Percentiles rank a stretch among this genome's conserved stretches.
These are phyloP conservation scores for Pristionchus fissidentatus DNA, from an alignment of 2,888 invertebrate species.

Conservation along the genomic window DNA sequence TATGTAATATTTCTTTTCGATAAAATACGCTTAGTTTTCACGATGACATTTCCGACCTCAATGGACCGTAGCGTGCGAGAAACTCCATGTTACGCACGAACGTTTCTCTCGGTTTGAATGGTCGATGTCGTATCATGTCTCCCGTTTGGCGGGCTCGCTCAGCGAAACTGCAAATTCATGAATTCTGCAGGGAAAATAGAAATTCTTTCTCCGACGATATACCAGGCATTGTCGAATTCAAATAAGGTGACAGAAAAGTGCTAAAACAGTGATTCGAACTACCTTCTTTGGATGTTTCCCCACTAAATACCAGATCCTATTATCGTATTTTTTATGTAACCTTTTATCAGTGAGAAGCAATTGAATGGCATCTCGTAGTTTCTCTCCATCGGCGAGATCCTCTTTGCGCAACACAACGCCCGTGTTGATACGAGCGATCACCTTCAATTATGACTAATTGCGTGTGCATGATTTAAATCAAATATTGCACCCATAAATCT, in stretches of 20 bases:
- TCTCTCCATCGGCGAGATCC: not conserved
- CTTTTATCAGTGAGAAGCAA: not conserved
- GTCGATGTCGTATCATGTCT: constrained; percentile 30
- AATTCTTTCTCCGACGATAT: not conserved
- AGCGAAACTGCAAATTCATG: not conserved
- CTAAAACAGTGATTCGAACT: not conserved
- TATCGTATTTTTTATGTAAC: not conserved
- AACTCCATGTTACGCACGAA: constrained; percentile 43
- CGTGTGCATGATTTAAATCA: too few species aligned
- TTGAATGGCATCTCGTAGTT: constrained; percentile 5
- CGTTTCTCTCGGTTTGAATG: constrained; percentile 9
- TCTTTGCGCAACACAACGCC: constrained; percentile 35
- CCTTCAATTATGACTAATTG: too few species aligned
- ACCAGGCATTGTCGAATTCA: not conserved
- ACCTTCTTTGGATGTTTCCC: not conserved
- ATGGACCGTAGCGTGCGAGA: constrained; percentile 22
- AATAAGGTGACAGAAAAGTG: not conserved
- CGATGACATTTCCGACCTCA: not conserved
- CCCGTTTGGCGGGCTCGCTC: not conserved
- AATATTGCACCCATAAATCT: too few species aligned
- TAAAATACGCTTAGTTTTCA: too few species aligned
- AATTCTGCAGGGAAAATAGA: not conserved
- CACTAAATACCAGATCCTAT: too few species aligned
- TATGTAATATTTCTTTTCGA: too few species aligned
- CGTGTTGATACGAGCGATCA: constrained; percentile 16